Evolutionary conservation across 2,888 invertebrate genomes (phyloP), one percentile per base, ranked within the genome.

Genomic region (Thera britannica): DNA sequence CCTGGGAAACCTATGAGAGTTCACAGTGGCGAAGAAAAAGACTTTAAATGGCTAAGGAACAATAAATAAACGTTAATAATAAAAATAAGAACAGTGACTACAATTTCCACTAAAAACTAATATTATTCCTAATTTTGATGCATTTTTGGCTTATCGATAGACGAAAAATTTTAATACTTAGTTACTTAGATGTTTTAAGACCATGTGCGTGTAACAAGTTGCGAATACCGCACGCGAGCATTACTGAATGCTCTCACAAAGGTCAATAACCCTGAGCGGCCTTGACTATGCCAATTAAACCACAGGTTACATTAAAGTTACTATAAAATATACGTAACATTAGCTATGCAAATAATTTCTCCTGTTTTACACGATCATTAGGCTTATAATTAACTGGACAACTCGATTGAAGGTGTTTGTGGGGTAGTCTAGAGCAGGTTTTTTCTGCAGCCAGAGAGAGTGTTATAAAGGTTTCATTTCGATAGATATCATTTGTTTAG

Each of bases 271-370:
- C 57, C 60, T 2, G 3, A 11, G 8, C 62, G 55, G 62, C 67
- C 67, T 67, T 67, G 67, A 62, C 44, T 51, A 59, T 55, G 51
- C 64, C 52, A 36, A 48, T 7, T n/a, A 2, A 46, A n/a, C 41
- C 59, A 48, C 59, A 58, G 48, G 41, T 7, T 48, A 57, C 9
- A 36, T 52, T 38, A 62, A 8, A 59, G 55, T 36, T 34, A 52
- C 54, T 59, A 23, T 23, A 1, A 23, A 23, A 23, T 23, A 49
- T 2, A 46, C 4, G 34, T 66, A 70, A 69, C 62, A 59, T 59
- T 55, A 57, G 44, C 38, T 71, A 75, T 77, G 75, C 69, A 75
- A 79, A 77, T 74, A 67, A 65, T 79, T 78, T 79, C 78, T 78
- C 77, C 58, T 65, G 65, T 34, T 67, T 59, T 65, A 71, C 57